Conservation (phyloP, 2,797 vertebrate genomes). For the Spinus olivaceus region DNA sequence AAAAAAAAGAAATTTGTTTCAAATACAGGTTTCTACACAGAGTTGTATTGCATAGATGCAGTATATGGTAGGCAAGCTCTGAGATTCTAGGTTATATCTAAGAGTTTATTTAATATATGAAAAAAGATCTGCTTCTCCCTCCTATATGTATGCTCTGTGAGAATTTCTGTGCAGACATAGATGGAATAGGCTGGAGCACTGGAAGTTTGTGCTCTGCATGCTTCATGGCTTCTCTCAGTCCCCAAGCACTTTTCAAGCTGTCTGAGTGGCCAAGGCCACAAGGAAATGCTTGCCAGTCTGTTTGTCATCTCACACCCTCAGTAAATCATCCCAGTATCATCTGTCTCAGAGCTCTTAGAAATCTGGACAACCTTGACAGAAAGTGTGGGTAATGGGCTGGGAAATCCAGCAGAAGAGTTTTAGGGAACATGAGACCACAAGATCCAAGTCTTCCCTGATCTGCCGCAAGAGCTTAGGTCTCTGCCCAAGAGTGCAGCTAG, state of each 20-base stretch:
- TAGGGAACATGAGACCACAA: not conserved
- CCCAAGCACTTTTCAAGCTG: not conserved
- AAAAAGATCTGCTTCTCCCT: not conserved
- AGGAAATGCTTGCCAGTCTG: not conserved
- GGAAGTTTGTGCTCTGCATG: not conserved
- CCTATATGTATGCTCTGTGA: not conserved
- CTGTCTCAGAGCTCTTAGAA: not conserved
- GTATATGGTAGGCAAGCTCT: not conserved
- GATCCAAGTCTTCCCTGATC: not conserved
- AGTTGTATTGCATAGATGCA: not conserved
- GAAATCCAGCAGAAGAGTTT: not conserved
- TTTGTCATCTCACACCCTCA: slow-evolving; percentile 1
- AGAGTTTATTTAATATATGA: not conserved
- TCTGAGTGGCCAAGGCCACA: not conserved
- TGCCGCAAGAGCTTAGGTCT: not conserved
- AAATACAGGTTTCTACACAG: not conserved
- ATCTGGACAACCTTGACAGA: slow-evolving; percentile 24
- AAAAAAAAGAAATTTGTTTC: not conserved
- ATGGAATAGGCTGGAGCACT: not conserved
- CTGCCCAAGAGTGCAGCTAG: not conserved
- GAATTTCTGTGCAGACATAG: not conserved
- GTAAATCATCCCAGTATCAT: slow-evolving; percentile 22
- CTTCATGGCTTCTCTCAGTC: not conserved
- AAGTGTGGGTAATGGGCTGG: not conserved
- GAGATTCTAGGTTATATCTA: not conserved